Percentiles rank a stretch among this genome's conserved stretches.
Evolutionary conservation across 2,113 vertebrate genomes (phyloP).

Genomic region (Sterrhoptilus dennistouni): DNA sequence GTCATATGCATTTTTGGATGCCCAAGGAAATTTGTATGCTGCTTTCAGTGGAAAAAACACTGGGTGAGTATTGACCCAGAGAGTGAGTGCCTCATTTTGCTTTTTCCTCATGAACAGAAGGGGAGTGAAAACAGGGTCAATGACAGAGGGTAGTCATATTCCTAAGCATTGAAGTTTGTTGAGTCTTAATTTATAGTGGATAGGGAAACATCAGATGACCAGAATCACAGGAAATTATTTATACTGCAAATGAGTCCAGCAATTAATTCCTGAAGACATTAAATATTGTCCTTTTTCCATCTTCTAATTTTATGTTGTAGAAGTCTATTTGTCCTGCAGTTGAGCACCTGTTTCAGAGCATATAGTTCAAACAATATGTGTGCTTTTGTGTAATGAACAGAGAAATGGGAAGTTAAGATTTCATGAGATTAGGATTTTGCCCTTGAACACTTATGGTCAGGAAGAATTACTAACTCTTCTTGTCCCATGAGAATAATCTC

Average conservation of each 20-base stretch:
- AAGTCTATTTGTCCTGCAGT: not conserved
- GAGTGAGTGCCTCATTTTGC: not conserved
- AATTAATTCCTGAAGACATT: not conserved
- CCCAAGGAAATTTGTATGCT: not conserved
- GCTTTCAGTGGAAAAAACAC: not conserved
- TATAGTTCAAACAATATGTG: not conserved
- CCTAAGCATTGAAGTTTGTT: not conserved
- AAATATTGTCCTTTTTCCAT: not conserved
- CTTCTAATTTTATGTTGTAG: not conserved
- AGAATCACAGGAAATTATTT: not conserved
- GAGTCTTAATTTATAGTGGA: not conserved
- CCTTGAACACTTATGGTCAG: not conserved
- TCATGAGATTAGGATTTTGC: not conserved
- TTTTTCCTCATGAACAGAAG: not conserved
- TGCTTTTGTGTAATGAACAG: not conserved
- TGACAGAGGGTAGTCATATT: not conserved
- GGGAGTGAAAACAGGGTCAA: not conserved
- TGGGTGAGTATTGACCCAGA: not conserved
- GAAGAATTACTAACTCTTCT: not conserved
- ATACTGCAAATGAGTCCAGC: not conserved
- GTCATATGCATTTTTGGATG: not conserved
- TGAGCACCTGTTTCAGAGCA: not conserved
- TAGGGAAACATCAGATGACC: not conserved
- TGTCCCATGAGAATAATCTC: not conserved
- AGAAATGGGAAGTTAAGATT: not conserved